Evolutionary conservation across 2,888 invertebrate species (phyloP).

Genomic region (Pristionchus entomophagus): DNA sequence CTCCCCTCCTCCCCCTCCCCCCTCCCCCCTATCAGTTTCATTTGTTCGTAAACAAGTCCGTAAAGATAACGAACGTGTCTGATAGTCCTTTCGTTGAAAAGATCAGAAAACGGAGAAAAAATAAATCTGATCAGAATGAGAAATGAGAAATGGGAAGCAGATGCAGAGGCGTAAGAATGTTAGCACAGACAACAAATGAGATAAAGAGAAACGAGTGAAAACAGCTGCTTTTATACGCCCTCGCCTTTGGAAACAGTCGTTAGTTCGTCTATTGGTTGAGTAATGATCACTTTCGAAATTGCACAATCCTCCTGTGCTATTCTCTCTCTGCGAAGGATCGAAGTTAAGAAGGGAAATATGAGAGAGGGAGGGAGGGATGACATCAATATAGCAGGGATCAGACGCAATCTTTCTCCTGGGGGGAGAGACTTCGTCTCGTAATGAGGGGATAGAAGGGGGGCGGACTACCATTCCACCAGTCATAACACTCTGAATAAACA

Average conservation of each 20-base stretch:
- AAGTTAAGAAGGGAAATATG: neutral
- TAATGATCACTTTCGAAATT: neutral
- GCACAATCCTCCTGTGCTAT: neutral
- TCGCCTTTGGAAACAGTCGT: neutral
- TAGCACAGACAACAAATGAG: neutral
- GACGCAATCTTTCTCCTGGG: no score
- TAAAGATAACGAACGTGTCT: slow-evolving; percentile 2
- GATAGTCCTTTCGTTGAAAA: neutral
- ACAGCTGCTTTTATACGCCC: neutral
- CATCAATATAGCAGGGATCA: neutral
- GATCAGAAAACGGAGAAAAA: neutral
- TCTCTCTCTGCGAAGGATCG: neutral
- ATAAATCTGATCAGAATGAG: neutral
- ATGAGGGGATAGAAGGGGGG: neutral
- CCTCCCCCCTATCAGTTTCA: neutral
- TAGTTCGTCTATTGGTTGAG: neutral
- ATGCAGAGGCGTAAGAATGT: no score
- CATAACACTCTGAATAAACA: no score
- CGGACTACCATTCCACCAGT: no score
- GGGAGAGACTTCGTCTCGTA: neutral
- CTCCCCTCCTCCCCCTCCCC: neutral
- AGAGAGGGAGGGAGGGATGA: neutral
- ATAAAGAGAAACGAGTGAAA: neutral
- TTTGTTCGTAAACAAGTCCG: slow-evolving; percentile 21
- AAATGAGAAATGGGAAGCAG: no score